Percentiles rank a stretch among this genome's conserved stretches.
Conservation (phyloP, 2,113 vertebrate species). For the Helogale parvula region DNA sequence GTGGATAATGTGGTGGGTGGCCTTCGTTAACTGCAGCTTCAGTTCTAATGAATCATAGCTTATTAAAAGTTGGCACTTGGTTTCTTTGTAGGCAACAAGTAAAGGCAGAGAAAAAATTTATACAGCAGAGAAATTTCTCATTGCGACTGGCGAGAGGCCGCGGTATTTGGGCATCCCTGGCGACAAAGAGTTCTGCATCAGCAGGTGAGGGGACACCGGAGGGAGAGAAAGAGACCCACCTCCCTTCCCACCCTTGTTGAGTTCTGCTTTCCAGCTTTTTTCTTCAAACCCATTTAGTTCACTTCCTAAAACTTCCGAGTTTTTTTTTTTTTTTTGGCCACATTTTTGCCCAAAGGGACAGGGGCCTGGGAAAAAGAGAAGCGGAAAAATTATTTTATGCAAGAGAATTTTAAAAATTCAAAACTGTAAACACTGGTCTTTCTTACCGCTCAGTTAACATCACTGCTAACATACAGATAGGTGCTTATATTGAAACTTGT, state of each 20-base stretch:
- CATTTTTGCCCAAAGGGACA: background rate
- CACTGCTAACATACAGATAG: background rate
- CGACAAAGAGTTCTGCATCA: conserved; percentile 90
- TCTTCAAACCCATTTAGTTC: background rate
- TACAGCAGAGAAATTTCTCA: conserved; percentile 88
- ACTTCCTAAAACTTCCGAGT: background rate
- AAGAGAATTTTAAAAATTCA: background rate
- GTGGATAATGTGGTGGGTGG: background rate
- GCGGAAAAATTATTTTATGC: background rate
- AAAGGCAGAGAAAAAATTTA: conserved; percentile 85
- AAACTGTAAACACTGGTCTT: background rate
- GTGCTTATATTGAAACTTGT: background rate
- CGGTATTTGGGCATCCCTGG: conserved; percentile 88
- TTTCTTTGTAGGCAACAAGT: conserved; percentile 87
- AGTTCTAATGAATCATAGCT: background rate
- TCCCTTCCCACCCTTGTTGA: too few relatives aligned
- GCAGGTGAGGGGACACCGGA: conserved; percentile 83
- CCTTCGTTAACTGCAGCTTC: background rate
- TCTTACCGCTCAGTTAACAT: background rate
- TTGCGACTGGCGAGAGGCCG: conserved; percentile 90
- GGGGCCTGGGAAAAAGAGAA: conserved; percentile 4
- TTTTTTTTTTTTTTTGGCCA: background rate
- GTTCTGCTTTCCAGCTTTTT: background rate
- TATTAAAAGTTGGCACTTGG: background rate
- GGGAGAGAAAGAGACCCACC: background rate